Percentiles rank a stretch among this genome's conserved stretches.
phyloP scores from a whole-genome alignment of 2,797 vertebrate species.

The Sebastes taczanowskii region DNA sequence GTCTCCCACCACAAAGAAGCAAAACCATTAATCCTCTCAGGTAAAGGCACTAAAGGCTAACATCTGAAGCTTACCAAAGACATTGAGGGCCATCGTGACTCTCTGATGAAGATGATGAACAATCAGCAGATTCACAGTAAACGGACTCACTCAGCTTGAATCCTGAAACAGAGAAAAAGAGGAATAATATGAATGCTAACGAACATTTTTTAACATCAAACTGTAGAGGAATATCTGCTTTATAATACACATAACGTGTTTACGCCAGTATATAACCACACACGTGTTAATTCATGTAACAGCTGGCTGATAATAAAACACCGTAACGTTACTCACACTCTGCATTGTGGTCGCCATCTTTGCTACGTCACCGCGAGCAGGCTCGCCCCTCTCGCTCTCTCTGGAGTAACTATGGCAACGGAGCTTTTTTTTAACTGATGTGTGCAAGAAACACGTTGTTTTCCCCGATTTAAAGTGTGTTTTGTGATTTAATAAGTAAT shows the following conservation, averaged over 20 bases:
- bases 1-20: background rate
- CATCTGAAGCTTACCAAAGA: slow-evolving; percentile 69
- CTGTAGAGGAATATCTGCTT: accelerated
- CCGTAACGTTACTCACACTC: slow-evolving; percentile 65
- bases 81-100: slow-evolving; percentile 77
- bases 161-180: slow-evolving; percentile 22
- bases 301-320: slow-evolving; percentile 45
- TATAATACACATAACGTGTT: background rate
- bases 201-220: background rate
- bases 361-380: slow-evolving; percentile 71
- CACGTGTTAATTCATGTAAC: background rate
- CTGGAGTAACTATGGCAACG: slow-evolving; percentile 70
- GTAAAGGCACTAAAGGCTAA: background rate
- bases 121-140: slow-evolving; percentile 45
- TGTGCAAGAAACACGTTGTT: background rate
- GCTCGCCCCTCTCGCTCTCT: slow-evolving; percentile 48
- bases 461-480: background rate
- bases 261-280: accelerated
- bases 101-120: slow-evolving; percentile 30
- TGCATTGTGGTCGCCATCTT: slow-evolving; percentile 75
- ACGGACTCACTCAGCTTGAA: slow-evolving; percentile 20
- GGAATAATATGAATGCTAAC: no score
- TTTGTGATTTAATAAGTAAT: background rate
- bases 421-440: background rate
- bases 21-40: background rate